Conservation (phyloP, 2,113 vertebrate genomes). For the Acrocephalus arundinaceus region DNA sequence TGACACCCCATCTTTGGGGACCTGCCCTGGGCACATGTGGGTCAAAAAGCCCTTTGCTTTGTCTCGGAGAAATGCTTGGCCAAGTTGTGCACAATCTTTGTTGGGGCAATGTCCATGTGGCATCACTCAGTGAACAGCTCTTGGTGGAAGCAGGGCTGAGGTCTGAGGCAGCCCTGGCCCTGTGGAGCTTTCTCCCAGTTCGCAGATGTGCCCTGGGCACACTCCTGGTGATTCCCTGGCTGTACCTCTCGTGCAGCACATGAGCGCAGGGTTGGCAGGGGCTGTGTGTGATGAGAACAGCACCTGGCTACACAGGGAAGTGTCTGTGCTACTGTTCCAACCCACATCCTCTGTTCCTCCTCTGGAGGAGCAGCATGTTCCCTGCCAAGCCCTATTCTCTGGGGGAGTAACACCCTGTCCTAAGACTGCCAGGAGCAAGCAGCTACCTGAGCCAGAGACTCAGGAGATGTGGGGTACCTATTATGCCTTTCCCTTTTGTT, state of each 20-base stretch:
- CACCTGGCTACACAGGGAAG: not conserved
- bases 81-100: not conserved
- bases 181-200: not conserved
- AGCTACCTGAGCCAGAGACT: not conserved
- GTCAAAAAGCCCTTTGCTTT: not conserved
- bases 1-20: not conserved
- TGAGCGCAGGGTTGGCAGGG: fast-evolving
- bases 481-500: not conserved
- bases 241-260: fast-evolving
- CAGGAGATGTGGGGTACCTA: not conserved
- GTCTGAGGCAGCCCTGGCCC: not conserved
- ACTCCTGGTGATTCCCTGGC: fast-evolving
- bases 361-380: fast-evolving
- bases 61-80: not conserved
- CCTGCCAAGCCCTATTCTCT: not conserved
- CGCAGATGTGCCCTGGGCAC: fast-evolving
- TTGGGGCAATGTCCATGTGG: not conserved
- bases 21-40: fast-evolving
- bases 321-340: not conserved
- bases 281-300: not conserved
- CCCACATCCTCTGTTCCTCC: not conserved
- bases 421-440: not conserved
- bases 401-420: not conserved
- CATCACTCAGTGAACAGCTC: not conserved
- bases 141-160: not conserved